Evolutionary conservation across 2,797 vertebrate genomes (phyloP).

Genomic region (Schizopygopsis malacanthus): DNA sequence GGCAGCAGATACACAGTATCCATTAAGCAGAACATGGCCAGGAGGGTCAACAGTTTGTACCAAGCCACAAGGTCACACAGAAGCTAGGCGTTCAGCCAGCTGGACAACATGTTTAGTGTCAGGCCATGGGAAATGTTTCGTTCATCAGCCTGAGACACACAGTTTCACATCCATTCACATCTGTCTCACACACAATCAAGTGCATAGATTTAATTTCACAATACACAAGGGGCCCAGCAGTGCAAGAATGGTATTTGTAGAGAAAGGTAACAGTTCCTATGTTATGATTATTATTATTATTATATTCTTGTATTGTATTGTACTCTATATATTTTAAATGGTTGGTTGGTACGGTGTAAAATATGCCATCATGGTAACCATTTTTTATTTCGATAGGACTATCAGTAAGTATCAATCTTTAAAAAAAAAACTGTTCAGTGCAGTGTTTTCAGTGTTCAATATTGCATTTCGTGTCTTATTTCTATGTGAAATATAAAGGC

Average conservation of each 20-base stretch:
- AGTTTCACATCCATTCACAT: conserved; percentile 22
- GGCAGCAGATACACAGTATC: conserved; percentile 61
- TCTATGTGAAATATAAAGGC: not conserved
- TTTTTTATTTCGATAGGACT: not conserved
- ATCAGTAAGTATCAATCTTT: not conserved
- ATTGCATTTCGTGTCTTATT: not conserved
- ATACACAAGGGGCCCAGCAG: not conserved
- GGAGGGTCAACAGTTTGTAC: conserved; percentile 52
- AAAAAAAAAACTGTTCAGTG: not conserved
- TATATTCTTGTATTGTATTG: too few species aligned
- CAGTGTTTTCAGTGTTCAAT: not conserved
- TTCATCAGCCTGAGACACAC: conserved; percentile 21
- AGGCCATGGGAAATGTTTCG: conserved; percentile 19
- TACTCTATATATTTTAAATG: not conserved
- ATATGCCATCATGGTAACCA: too few species aligned
- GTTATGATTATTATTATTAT: too few species aligned
- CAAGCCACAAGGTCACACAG: conserved; percentile 44
- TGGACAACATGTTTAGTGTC: conserved; percentile 47
- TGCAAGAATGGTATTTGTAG: too few species aligned
- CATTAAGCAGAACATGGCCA: conserved; percentile 48
- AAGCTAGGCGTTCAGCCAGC: conserved; percentile 57
- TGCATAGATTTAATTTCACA: not conserved
- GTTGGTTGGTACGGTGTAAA: not conserved
- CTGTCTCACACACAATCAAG: conserved; percentile 1
- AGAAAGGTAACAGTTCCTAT: too few species aligned